A percentile compares a stretch with the other conserved stretches of the same genome.
phyloP scores from a whole-genome alignment of 2,113 vertebrate species.

The Prunella himalayana region DNA sequence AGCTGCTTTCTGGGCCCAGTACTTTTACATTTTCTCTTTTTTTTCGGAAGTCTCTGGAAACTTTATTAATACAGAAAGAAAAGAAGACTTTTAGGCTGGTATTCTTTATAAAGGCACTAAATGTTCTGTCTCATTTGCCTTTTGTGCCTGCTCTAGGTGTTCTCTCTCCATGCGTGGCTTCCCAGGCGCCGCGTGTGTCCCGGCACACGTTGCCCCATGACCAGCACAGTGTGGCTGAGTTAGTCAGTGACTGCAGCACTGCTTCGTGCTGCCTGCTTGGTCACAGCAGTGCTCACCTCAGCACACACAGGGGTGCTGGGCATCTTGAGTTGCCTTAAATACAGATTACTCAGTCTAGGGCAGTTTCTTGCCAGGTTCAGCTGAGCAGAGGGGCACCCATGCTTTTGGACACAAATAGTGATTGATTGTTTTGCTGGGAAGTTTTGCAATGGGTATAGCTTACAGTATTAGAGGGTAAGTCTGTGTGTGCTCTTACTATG shows the following conservation, averaged over 20 bases:
- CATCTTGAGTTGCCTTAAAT: background rate
- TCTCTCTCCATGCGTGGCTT: background rate
- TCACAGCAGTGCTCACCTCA: background rate
- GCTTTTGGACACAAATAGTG: background rate
- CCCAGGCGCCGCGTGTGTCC: fast-evolving
- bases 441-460: conserved; percentile 71
- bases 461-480: conserved; percentile 82
- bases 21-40: background rate
- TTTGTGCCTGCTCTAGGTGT: background rate
- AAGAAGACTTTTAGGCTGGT: background rate
- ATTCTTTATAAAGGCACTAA: background rate
- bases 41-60: background rate
- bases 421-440: background rate
- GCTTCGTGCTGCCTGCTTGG: background rate
- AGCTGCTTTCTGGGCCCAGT: background rate
- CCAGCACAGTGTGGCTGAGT: background rate
- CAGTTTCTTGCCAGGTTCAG: background rate
- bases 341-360: background rate
- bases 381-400: background rate
- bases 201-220: fast-evolving
- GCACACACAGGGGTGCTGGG: background rate
- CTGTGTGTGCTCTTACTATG: background rate
- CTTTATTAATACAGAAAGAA: background rate
- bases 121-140: background rate
- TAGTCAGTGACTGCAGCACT: conserved; percentile 29